Evolutionary conservation across 2,888 invertebrate species (phyloP), one percentile per base, ranked within the genome.

Genomic region (Ctena decussata): DNA sequence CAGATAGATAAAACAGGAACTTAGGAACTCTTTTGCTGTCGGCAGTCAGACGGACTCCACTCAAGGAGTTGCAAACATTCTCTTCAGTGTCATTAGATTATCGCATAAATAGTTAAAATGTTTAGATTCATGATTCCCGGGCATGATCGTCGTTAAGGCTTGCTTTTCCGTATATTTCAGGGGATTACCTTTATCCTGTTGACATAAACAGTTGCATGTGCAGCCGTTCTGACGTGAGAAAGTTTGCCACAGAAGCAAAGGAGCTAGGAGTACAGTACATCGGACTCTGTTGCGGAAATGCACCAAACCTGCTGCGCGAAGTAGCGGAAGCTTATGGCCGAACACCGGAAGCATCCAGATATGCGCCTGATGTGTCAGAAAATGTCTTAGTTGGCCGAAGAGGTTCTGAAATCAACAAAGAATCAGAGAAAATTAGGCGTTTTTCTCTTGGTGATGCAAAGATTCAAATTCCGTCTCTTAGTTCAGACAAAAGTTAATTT

Each of bases 211-310:
- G 85, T 37, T 84, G 70, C 72, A 79, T 82, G 24, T 91, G 93
- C 76, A 84, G 89, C n/a, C 86, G 92, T 32, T 75, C 86, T 1
- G 93, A 94, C 53, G 90, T 95, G n/a, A 76, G 82, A 15, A 37
- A 86, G 49, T 94, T 94, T 83, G 94, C 93, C 0, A 60, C 87
- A 60, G 91, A 92, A 77, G 72, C 92, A 5, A 90, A 92, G 79
- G 89, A 87, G 32, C 87, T 94, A 8, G 94, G 94, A 0, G 88
- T 94, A 8, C 91, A 93, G 71, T 94, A 95, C 81, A 86, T 94
- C 8, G 95, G 95, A 6, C 89, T 95, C 11, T 95, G 95, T 82
- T 95, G 95, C 78, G 95, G 95, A 21, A 93, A 93, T 76, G 85
- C 90, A 3, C 82, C 93, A 0, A 89, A 91, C 74, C 86, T 92